Conservation (phyloP, 2,113 vertebrate species). For the Lophochroa leadbeateri region DNA sequence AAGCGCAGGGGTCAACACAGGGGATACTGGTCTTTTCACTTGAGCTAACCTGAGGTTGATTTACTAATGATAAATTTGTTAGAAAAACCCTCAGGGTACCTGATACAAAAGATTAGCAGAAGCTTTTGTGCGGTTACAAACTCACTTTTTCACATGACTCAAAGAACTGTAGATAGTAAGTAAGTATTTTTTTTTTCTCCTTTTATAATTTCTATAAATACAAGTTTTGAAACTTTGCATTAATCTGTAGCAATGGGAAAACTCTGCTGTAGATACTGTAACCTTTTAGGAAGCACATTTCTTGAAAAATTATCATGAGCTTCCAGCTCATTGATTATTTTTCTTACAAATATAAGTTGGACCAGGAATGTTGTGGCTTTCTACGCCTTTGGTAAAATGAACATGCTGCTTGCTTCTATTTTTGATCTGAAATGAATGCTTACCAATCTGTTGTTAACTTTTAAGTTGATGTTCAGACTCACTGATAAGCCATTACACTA, state of each 20-base stretch:
- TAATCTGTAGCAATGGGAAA: neutral
- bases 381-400: neutral
- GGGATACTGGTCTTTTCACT: neutral
- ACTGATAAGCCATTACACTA: neutral
- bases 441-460: neutral
- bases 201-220: neutral
- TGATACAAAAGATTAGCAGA: neutral
- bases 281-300: neutral
- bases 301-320: neutral
- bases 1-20: neutral
- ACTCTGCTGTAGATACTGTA: neutral
- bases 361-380: neutral
- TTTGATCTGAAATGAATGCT: neutral
- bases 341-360: neutral
- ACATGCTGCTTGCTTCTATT: neutral
- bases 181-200: neutral
- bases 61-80: neutral
- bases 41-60: neutral
- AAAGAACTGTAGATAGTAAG: neutral
- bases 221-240: neutral
- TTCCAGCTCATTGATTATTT: neutral
- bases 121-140: neutral
- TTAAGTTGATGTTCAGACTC: neutral
- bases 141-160: neutral
- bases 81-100: neutral